Percentiles rank a stretch among this genome's conserved stretches.
These are phyloP conservation scores for Parelbella ahira DNA, from an alignment of 2,888 invertebrate species.

Conservation along the genomic window DNA sequence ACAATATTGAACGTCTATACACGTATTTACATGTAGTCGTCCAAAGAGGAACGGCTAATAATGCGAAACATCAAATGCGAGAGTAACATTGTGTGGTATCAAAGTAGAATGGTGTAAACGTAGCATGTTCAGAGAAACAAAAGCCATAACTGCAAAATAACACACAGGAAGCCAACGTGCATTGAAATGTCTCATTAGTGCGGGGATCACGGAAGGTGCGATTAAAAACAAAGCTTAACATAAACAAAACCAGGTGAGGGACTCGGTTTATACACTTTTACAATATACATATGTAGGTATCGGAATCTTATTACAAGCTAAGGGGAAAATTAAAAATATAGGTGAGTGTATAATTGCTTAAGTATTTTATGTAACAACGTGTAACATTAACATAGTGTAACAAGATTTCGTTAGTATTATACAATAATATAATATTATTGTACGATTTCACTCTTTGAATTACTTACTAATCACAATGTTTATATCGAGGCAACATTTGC, in stretches of 20 bases:
- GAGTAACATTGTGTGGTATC: slow-evolving; percentile 58
- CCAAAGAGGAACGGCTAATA: slow-evolving; percentile 50
- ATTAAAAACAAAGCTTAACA: slow-evolving; percentile 32
- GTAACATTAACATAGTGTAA: slow-evolving; percentile 73
- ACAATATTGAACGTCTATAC: slow-evolving; percentile 40
- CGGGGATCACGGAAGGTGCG: slow-evolving; percentile 66
- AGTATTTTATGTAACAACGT: slow-evolving; percentile 69
- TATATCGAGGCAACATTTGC: slow-evolving; percentile 48
- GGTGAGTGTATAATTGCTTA: slow-evolving; percentile 57
- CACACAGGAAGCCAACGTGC: slow-evolving; percentile 63
- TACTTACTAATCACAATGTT: slow-evolving; percentile 66
- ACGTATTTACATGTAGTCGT: slow-evolving; percentile 59
- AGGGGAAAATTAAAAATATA: slow-evolving; percentile 67
- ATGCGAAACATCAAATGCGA: slow-evolving; percentile 65
- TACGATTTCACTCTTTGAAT: slow-evolving; percentile 71
- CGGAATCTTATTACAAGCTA: slow-evolving; percentile 34
- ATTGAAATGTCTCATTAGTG: slow-evolving; percentile 53
- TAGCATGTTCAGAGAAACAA: slow-evolving; percentile 52
- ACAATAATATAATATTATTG: slow-evolving; percentile 75
- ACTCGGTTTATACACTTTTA: slow-evolving; percentile 2
- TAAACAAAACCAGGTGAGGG: slow-evolving; percentile 21
- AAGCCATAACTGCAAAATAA: slow-evolving; percentile 48
- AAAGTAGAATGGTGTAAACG: slow-evolving; percentile 55
- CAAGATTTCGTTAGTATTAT: slow-evolving; percentile 50
- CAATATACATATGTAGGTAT: slow-evolving; percentile 15